Base-by-base conservation (phyloP, 1,140 invertebrate species). In the Sitobion miscanthi region DNA sequence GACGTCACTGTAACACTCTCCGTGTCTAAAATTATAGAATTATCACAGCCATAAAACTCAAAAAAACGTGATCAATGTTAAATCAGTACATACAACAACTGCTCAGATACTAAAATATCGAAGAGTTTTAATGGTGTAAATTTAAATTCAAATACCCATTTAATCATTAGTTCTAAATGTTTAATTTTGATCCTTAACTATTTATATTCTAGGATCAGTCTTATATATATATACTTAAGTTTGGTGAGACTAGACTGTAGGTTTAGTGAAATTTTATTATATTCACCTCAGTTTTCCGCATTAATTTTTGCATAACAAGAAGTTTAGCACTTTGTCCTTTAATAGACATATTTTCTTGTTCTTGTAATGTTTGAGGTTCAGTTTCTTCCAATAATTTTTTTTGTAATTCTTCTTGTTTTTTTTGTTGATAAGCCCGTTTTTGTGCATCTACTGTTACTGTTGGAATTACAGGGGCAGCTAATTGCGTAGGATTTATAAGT, bases 221-320 rank as follows among this genome's bases (percentile, higher is more conserved):
- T n/a, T n/a, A 54, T 54, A n/a, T 4, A 69, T n/a, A 17, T n/a
- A n/a, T 35, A 35, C 0, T 69, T 69, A 69, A n/a, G 30, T n/a
- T 69, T n/a, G 14, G 30, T 69, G 14, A n/a, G 14, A n/a, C 30
- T n/a, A 69, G 30, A 8, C 14, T 69, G 38, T 42, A 42, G 38
- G 38, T 42, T 42, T 42, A 42, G 38, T 42, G n/a, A 45, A 77
- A 88, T 62, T 0, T 57, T n/a, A 14, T 52, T 21, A 49, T 2
- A 57, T 94, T 94, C 94, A 96, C 96, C 95, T 98, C 98, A 94
- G 97, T 97, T 94, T 98, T 98, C 91, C 99, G 96, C 98, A 99
- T 99, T 14, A 99, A 96, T 95, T 99, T 99, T 95, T 99, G 99
- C 99, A 99, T 99, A 30, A 99, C 98, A 94, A 99, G 96, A 95